These are phyloP conservation scores for Sceliomorpha sp. DNA, from an alignment of 2,888 invertebrate genomes.

Conservation along the genomic window DNA sequence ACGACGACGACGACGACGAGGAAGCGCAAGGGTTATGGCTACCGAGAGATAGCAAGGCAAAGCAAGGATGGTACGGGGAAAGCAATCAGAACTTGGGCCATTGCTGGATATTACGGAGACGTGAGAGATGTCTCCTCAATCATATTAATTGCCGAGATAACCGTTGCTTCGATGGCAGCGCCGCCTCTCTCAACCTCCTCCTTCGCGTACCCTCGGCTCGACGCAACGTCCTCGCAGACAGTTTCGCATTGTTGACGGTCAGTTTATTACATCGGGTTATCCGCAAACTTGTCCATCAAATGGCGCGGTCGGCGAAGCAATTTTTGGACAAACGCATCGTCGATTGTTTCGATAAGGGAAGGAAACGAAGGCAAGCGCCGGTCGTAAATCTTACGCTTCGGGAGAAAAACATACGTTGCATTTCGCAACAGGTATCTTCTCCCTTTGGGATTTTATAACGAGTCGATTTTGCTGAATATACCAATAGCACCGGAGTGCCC, in stretches of 20 bases:
- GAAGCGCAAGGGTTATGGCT: constrained; percentile 53
- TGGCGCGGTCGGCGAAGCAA: constrained; percentile 26
- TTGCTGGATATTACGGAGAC: constrained; percentile 80
- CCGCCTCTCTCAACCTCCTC: constrained; percentile 30
- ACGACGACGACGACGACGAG: constrained; percentile 2
- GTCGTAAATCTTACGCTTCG: no score
- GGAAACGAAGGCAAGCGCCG: background rate
- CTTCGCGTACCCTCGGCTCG: constrained; percentile 9
- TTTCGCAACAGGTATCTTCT: constrained; percentile 64
- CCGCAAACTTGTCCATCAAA: constrained; percentile 41
- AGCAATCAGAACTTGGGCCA: constrained; percentile 81
- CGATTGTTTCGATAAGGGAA: background rate
- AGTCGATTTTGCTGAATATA: constrained; percentile 70
- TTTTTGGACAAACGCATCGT: no score
- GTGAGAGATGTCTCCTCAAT: constrained; percentile 80
- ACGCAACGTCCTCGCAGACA: constrained; percentile 42
- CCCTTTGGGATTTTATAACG: constrained; percentile 66
- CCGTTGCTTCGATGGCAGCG: constrained; percentile 74
- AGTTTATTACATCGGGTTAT: constrained; percentile 41
- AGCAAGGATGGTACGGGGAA: constrained; percentile 67
- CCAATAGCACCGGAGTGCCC: constrained; percentile 66
- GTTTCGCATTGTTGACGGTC: constrained; percentile 44
- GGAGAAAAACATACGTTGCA: constrained; percentile 42
- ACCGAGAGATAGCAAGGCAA: constrained; percentile 41
- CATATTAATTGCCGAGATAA: constrained; percentile 80